These are phyloP conservation scores for Choristoneura fumiferana DNA, from an alignment of 1,140 invertebrate species.

Conservation along the genomic window DNA sequence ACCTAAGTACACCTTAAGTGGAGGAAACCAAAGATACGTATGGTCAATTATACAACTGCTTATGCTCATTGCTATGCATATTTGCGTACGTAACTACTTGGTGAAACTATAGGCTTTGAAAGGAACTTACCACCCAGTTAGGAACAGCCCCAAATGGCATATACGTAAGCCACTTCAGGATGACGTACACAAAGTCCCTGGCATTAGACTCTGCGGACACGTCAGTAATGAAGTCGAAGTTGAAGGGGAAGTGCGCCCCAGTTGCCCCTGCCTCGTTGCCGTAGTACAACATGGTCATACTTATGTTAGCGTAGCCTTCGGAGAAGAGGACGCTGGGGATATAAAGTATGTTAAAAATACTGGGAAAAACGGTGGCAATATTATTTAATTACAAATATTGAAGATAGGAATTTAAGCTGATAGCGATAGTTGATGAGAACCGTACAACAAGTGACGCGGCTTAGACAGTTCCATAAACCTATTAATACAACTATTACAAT, in stretches of 20 bases:
- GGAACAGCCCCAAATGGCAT: conserved; percentile 71
- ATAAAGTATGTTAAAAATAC: background rate
- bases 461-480: too few species aligned
- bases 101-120: too few species aligned
- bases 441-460: too few species aligned
- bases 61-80: conserved; percentile 7
- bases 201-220: conserved; percentile 65
- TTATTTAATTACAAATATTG: too few species aligned
- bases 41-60: too few species aligned
- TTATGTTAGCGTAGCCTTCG: conserved; percentile 82
- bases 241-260: conserved; percentile 84
- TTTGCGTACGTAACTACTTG: too few species aligned
- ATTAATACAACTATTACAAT: too few species aligned
- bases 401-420: too few species aligned
- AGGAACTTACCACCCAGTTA: conserved; percentile 80
- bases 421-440: too few species aligned
- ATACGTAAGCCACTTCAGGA: conserved; percentile 78
- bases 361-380: background rate
- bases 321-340: conserved; percentile 81
- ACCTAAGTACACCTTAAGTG: too few species aligned
- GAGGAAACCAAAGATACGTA: too few species aligned
- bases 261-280: conserved; percentile 55
- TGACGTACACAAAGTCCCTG: conserved; percentile 68
- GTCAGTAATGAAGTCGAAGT: conserved; percentile 82
- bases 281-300: conserved; percentile 82